Evolutionary conservation across 2,113 vertebrate genomes (phyloP).

Genomic region (Heterotis niloticus): DNA sequence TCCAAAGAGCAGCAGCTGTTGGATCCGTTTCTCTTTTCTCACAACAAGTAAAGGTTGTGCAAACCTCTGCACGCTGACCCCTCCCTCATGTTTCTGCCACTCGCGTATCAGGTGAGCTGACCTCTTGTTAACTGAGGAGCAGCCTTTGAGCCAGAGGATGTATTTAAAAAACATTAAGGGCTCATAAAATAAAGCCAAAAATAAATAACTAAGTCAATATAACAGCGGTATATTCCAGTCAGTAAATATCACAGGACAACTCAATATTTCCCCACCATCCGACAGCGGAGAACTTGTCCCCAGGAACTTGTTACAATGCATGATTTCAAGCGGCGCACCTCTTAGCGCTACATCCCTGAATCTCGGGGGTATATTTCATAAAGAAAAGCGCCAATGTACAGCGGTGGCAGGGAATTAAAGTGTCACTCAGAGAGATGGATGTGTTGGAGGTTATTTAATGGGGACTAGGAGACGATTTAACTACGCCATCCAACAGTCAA

Average conservation of each 20-base stretch:
- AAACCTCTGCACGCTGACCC: too few species aligned
- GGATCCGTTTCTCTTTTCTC: too few species aligned
- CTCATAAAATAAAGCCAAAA: too few species aligned
- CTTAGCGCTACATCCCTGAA: background rate
- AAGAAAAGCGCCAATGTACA: background rate
- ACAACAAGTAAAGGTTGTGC: too few species aligned
- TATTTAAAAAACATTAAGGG: too few species aligned
- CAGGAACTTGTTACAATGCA: background rate
- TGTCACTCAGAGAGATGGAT: constrained; percentile 7
- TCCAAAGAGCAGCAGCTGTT: too few species aligned
- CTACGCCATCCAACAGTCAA: background rate
- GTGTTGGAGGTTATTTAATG: background rate
- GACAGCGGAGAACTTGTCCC: background rate
- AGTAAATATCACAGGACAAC: background rate
- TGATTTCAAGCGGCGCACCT: background rate
- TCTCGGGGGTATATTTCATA: constrained; percentile 14
- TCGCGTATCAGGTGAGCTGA: too few species aligned
- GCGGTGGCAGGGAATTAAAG: background rate
- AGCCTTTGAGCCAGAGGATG: too few species aligned
- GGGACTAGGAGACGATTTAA: background rate
- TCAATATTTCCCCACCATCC: background rate
- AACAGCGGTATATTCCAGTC: too few species aligned
- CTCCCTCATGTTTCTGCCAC: too few species aligned
- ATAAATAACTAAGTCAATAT: too few species aligned
- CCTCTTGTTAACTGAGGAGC: too few species aligned